Evolutionary conservation across 2,888 invertebrate genomes (phyloP).

Genomic region (Torymus auratus): DNA sequence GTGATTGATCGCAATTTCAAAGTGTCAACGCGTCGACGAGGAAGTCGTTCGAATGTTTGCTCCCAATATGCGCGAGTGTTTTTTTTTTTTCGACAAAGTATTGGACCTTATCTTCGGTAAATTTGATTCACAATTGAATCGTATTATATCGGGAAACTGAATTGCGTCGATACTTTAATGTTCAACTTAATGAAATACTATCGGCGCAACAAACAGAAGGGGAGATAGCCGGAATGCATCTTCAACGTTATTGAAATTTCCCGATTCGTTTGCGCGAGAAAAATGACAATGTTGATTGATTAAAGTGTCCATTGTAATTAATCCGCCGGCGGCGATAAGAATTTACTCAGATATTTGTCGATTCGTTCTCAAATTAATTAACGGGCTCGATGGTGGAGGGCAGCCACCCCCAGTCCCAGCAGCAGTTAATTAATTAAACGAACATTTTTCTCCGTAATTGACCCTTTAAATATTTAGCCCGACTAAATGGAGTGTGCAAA

Average conservation of each 20-base stretch:
- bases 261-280: too few species aligned
- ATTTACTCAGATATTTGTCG: constrained; percentile 25
- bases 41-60: constrained; percentile 11
- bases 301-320: constrained; percentile 1
- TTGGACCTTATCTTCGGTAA: background rate
- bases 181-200: too few species aligned
- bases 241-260: too few species aligned
- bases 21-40: background rate
- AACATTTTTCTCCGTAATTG: constrained; percentile 36
- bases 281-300: constrained; percentile 14
- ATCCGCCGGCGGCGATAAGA: constrained; percentile 4
- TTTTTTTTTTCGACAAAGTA: background rate
- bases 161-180: too few species aligned
- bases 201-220: too few species aligned
- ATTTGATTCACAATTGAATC: background rate
- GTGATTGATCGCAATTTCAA: constrained; percentile 18
- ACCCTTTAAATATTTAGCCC: constrained; percentile 32
- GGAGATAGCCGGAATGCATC: too few species aligned
- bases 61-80: background rate
- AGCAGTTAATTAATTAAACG: constrained; percentile 32
- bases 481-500: constrained; percentile 33
- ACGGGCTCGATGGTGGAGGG: background rate
- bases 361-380: constrained; percentile 29
- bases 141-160: too few species aligned
- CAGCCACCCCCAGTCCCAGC: too few species aligned